A percentile compares a stretch with the other conserved stretches of the same genome.
These are phyloP conservation scores for Plutella xylostella DNA, from an alignment of 2,888 invertebrate species.

Conservation along the genomic window DNA sequence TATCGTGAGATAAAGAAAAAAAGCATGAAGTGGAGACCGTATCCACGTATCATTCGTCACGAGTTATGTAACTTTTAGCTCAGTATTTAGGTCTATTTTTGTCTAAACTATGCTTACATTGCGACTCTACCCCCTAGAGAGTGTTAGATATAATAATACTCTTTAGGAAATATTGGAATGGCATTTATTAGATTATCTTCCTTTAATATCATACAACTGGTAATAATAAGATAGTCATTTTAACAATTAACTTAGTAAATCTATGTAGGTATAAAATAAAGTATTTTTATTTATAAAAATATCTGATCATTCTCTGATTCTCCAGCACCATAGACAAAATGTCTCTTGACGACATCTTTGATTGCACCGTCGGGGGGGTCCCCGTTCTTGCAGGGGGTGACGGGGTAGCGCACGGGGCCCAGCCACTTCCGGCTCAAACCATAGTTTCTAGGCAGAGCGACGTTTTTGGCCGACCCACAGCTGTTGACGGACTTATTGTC, in stretches of 20 bases:
- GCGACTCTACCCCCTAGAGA: too few species aligned
- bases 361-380: constrained; percentile 39
- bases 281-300: constrained; percentile 56
- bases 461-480: constrained; percentile 42
- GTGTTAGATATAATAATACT: too few species aligned
- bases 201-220: background rate
- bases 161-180: constrained; percentile 1
- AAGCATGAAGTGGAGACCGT: too few species aligned
- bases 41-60: too few species aligned
- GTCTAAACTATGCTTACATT: too few species aligned
- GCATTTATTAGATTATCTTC: background rate
- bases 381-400: constrained; percentile 71
- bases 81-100: too few species aligned
- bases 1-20: too few species aligned
- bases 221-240: too few species aligned
- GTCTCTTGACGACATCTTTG: constrained; percentile 47
- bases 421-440: constrained; percentile 72
- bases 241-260: too few species aligned
- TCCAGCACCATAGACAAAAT: constrained; percentile 61
- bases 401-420: constrained; percentile 74
- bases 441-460: constrained; percentile 70
- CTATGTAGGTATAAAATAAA: background rate
- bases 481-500: constrained; percentile 42
- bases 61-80: too few species aligned
- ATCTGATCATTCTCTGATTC: constrained; percentile 75